Conservation (phyloP, 2,888 invertebrate species). For the Adelphocoris suturalis region DNA sequence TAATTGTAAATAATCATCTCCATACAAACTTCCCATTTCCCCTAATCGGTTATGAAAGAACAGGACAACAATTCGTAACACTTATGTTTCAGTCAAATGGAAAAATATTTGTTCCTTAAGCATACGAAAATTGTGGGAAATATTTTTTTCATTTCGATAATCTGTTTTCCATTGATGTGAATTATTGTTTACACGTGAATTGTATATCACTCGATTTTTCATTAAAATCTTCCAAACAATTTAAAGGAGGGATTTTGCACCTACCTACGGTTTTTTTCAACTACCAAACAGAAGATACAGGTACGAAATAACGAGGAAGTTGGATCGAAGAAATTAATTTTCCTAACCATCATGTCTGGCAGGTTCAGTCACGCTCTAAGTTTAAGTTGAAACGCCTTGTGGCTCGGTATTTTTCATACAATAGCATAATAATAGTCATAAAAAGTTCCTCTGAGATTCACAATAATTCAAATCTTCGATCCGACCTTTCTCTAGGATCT, state of each 20-base stretch:
- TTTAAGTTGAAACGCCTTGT: too few species aligned
- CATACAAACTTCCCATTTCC: neutral
- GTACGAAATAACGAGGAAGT: neutral
- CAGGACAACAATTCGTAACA: too few species aligned
- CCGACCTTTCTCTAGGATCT: neutral
- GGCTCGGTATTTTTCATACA: too few species aligned
- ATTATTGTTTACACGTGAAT: neutral
- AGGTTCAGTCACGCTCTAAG: too few species aligned
- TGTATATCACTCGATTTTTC: neutral
- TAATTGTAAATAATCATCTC: neutral
- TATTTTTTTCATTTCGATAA: too few species aligned
- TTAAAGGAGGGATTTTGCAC: neutral
- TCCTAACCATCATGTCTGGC: neutral
- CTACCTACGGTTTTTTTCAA: neutral
- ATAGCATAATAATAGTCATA: neutral
- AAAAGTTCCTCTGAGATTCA: neutral
- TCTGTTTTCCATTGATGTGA: too few species aligned
- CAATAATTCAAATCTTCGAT: neutral
- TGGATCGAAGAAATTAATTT: neutral
- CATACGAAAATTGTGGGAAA: too few species aligned
- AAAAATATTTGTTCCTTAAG: too few species aligned
- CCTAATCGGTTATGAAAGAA: neutral
- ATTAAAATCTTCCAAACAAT: too few species aligned
- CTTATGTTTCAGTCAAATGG: too few species aligned
- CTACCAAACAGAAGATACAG: neutral